Evolutionary conservation across 2,113 vertebrate species (phyloP).

Genomic region (Amia ocellicauda): DNA sequence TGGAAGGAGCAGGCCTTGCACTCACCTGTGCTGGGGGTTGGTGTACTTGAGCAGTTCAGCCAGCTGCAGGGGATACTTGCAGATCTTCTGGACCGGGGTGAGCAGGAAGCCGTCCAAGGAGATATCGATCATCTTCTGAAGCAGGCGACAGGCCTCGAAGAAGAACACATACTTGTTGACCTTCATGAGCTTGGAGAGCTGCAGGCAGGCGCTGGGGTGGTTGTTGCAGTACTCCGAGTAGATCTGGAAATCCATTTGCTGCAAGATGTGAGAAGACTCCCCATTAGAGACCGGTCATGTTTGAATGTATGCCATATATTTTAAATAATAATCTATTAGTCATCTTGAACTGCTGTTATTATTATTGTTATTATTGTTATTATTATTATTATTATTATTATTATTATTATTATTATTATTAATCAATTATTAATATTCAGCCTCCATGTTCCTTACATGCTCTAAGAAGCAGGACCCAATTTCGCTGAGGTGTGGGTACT

Average conservation of each 20-base stretch:
- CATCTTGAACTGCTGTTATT: no score
- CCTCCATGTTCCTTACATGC: no score
- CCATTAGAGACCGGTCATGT: not conserved
- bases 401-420: no score
- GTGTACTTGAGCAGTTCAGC: slow-evolving; percentile 95
- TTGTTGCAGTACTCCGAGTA: slow-evolving; percentile 98
- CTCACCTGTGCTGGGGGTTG: slow-evolving; percentile 86
- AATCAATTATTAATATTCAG: no score
- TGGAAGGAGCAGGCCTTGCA: no score
- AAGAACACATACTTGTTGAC: slow-evolving; percentile 93
- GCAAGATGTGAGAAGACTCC: slow-evolving; percentile 8
- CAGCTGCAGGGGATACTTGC: slow-evolving; percentile 93
- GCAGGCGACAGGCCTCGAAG: slow-evolving; percentile 91
- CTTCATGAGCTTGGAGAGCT: slow-evolving; percentile 86
- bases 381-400: no score
- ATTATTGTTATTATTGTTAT: no score
- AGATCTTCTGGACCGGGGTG: slow-evolving; percentile 95
- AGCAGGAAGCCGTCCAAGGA: slow-evolving; percentile 92
- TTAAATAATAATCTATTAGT: no score
- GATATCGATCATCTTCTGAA: slow-evolving; percentile 95
- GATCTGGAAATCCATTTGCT: slow-evolving; percentile 97
- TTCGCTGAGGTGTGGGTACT: slow-evolving; percentile 86
- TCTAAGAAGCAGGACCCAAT: slow-evolving; percentile 93
- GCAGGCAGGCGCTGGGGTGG: slow-evolving; percentile 87
- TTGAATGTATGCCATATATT: no score